phyloP scores from a whole-genome alignment of 2,113 vertebrate species.

The Phaethornis superciliosus region DNA sequence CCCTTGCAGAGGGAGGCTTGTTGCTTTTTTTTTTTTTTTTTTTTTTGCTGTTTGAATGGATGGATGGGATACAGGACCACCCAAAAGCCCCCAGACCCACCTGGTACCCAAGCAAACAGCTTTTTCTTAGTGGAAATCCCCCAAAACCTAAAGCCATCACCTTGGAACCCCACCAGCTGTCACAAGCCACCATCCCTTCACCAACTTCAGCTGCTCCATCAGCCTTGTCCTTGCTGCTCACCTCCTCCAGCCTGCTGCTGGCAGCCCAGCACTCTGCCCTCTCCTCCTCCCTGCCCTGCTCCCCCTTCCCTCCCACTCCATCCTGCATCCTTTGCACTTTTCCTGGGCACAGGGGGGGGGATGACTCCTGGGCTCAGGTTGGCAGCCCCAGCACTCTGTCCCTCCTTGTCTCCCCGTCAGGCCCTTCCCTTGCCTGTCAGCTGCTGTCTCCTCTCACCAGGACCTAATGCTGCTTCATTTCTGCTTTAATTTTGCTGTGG shows the following conservation, averaged over 20 bases:
- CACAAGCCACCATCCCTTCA: rapidly evolving
- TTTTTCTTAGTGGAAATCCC: neutral
- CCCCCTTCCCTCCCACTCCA: neutral
- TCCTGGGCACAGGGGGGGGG: neutral
- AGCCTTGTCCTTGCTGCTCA: neutral
- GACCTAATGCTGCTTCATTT: slow-evolving; percentile 28
- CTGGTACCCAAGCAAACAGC: neutral
- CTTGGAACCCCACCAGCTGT: rapidly evolving
- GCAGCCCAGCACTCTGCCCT: neutral
- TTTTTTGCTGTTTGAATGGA: neutral
- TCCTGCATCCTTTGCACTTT: neutral
- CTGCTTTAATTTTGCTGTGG: slow-evolving; percentile 51
- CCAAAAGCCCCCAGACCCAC: neutral
- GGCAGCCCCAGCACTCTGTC: neutral
- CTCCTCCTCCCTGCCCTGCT: neutral
- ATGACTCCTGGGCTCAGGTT: neutral
- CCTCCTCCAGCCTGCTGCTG: neutral
- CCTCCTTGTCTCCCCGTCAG: neutral
- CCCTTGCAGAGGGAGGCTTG: neutral
- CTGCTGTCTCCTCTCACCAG: neutral
- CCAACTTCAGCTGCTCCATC: neutral
- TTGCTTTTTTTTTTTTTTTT: neutral
- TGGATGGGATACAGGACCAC: neutral
- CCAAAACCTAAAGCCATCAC: rapidly evolving
- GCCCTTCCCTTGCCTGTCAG: slow-evolving; percentile 37